phyloP scores from a whole-genome alignment of 2,888 invertebrate genomes.

The Neoitamus cyanurus region DNA sequence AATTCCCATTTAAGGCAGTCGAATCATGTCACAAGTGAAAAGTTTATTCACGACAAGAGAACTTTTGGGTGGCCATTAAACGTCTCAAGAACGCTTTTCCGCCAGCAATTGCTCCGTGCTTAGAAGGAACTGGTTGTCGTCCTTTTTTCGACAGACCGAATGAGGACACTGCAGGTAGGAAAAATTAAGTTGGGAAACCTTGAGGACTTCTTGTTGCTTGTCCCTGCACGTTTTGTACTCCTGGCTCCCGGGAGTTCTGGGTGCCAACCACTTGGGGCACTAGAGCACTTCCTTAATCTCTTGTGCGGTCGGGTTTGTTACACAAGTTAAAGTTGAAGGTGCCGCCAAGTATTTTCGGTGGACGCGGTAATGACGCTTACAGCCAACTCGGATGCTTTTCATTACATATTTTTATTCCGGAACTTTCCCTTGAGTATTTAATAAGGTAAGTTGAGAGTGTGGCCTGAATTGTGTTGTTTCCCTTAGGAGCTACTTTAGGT shows the following conservation, averaged over 20 bases:
- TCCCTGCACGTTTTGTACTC: not conserved
- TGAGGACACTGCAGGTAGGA: slow-evolving; percentile 18
- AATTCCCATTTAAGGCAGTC: slow-evolving; percentile 20
- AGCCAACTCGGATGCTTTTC: not conserved
- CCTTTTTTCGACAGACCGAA: slow-evolving; percentile 10
- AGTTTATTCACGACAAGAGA: slow-evolving; percentile 36
- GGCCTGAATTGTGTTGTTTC: not conserved
- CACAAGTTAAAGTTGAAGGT: not conserved
- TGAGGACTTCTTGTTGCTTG: slow-evolving; percentile 19
- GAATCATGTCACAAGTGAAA: slow-evolving; percentile 26
- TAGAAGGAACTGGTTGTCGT: not conserved
- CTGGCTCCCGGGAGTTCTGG: not conserved
- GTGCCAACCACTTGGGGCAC: not conserved
- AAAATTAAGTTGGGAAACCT: slow-evolving; percentile 26
- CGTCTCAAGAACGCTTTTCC: slow-evolving; percentile 29
- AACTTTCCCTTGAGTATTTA: not conserved
- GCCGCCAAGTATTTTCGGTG: not conserved
- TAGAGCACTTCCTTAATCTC: not conserved
- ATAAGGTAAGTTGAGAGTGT: not conserved
- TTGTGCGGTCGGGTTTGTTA: not conserved
- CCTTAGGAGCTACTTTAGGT: not conserved
- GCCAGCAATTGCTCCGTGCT: slow-evolving; percentile 9
- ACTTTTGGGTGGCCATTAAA: slow-evolving; percentile 24
- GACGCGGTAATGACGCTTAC: not conserved
- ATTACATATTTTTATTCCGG: not conserved